A percentile compares a stretch with the other conserved stretches of the same genome.
phyloP scores from a whole-genome alignment of 2,888 invertebrate genomes.

The Hyposoter didymator region DNA sequence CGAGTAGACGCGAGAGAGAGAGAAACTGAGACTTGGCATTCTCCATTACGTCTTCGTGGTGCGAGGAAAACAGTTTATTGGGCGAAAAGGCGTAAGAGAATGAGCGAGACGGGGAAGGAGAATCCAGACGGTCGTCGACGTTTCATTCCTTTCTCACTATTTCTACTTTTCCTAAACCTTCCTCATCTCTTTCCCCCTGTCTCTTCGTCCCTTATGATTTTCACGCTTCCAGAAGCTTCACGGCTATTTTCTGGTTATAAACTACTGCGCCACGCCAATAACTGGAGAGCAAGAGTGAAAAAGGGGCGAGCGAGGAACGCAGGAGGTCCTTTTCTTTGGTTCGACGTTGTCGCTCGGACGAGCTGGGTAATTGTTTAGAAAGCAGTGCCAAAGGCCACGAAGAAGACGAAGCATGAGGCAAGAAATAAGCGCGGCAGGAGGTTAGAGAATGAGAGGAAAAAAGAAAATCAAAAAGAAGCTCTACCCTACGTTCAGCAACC shows the following conservation, averaged over 20 bases:
- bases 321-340: not conserved
- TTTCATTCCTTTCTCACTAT: conserved; percentile 34
- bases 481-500: conserved; percentile 38
- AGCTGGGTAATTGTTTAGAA: conserved; percentile 65
- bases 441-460: not conserved
- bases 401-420: conserved; percentile 5
- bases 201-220: conserved; percentile 40
- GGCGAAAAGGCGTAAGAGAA: conserved; percentile 6
- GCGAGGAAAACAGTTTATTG: conserved; percentile 59
- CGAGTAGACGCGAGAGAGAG: not conserved
- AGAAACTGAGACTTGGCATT: conserved; percentile 37
- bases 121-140: conserved; percentile 47
- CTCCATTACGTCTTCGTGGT: conserved; percentile 55
- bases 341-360: conserved; percentile 45
- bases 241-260: conserved; percentile 72
- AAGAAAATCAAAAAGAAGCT: conserved; percentile 27
- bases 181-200: conserved; percentile 6
- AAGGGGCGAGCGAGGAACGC: conserved; percentile 10
- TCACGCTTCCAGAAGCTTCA: conserved; percentile 45
- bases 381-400: conserved; percentile 39
- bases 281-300: not conserved
- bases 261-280: conserved; percentile 69
- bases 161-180: conserved; percentile 20
- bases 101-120: not conserved
- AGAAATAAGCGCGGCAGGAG: conserved; percentile 1